A percentile compares a stretch with the other conserved stretches of the same genome.
Evolutionary conservation across 1,140 invertebrate species (phyloP).

Genomic region (Lepidurus arcticus): DNA sequence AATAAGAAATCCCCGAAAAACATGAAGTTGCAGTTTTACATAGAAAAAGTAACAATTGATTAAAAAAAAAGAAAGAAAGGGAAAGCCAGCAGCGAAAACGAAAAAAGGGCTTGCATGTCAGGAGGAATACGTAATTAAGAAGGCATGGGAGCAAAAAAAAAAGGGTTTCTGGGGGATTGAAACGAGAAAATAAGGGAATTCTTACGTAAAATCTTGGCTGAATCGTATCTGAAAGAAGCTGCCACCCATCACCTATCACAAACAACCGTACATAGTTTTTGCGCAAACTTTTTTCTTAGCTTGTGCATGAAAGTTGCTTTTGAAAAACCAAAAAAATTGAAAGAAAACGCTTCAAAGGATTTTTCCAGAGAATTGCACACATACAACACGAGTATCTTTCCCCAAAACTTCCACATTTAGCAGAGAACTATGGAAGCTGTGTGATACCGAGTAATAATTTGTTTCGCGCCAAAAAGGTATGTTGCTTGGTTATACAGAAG

Average conservation of each 20-base stretch:
- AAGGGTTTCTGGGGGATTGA: neutral
- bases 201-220: slow-evolving; percentile 17
- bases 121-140: slow-evolving; percentile 3
- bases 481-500: slow-evolving; percentile 15
- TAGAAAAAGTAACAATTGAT: neutral
- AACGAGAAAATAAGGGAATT: slow-evolving; percentile 1
- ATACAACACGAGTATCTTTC: slow-evolving; percentile 3
- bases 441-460: slow-evolving; percentile 22
- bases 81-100: neutral
- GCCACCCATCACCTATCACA: slow-evolving; percentile 20
- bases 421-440: slow-evolving; percentile 12
- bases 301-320: slow-evolving; percentile 11
- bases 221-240: slow-evolving; percentile 16
- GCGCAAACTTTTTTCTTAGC: slow-evolving; percentile 14
- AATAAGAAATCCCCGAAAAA: slow-evolving; percentile 16
- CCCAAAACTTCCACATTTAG: slow-evolving; percentile 10
- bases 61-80: neutral
- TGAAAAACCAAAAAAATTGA: neutral
- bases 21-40: neutral
- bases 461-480: neutral
- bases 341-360: neutral
- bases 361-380: slow-evolving; percentile 18
- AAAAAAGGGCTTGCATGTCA: neutral
- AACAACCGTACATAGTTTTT: slow-evolving; percentile 22
- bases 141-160: neutral